These are phyloP conservation scores for Paralvinella palmiformis DNA, from an alignment of 1,140 invertebrate genomes.

Conservation along the genomic window DNA sequence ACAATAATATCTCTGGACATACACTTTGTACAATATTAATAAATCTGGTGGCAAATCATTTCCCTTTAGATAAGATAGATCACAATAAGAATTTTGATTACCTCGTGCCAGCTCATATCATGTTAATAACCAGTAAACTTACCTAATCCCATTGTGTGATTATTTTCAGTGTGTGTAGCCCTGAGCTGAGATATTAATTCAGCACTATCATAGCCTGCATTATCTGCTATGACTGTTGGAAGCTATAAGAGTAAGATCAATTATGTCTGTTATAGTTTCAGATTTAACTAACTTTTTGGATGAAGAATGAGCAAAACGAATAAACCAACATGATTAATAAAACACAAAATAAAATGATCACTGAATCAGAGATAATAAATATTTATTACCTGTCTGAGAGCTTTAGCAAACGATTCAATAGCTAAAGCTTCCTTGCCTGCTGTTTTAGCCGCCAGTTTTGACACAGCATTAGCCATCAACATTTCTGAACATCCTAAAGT, in stretches of 20 bases:
- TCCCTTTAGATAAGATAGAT: too few species aligned
- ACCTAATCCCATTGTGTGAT: slow-evolving; percentile 77
- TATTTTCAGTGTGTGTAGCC: slow-evolving; percentile 78
- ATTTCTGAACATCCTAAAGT: slow-evolving; percentile 66
- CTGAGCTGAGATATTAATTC: slow-evolving; percentile 84
- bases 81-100: too few species aligned
- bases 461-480: slow-evolving; percentile 90
- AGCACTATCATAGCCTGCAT: slow-evolving; percentile 96
- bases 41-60: too few species aligned
- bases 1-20: too few species aligned
- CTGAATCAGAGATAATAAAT: neutral
- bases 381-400: slow-evolving; percentile 57
- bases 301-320: too few species aligned
- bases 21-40: too few species aligned
- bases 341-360: neutral
- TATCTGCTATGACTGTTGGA: slow-evolving; percentile 94
- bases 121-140: slow-evolving; percentile 26
- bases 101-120: neutral
- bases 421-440: slow-evolving; percentile 95
- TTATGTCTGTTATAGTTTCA: neutral
- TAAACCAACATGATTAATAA: too few species aligned
- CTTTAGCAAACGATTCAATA: slow-evolving; percentile 91
- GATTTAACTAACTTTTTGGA: too few species aligned
- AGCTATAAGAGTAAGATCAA: slow-evolving; percentile 55
- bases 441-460: slow-evolving; percentile 75